Base-by-base conservation (phyloP, 2,888 invertebrate species). In the Anarsia innoxiella region DNA sequence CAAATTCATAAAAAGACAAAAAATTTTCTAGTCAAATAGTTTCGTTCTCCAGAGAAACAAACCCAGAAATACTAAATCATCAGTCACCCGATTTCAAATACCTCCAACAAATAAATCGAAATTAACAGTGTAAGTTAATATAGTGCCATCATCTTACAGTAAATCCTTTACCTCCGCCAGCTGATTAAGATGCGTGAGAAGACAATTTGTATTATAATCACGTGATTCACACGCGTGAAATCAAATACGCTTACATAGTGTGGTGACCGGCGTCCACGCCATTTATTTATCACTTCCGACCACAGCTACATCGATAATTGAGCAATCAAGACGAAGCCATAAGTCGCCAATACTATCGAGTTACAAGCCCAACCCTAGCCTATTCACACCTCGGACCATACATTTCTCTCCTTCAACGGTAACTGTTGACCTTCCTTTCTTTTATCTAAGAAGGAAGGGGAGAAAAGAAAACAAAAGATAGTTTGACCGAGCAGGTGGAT, bases 241-340 rank as follows among this genome's bases (percentile, higher is more conserved):
- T 26, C 12, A 15, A 15, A 33, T 15, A 26, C 33, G 13, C 15
- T 11, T 3, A 23, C 6, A n/a, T 15, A 15, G 19, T 6, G 16
- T n/a, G 12, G 15, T 28, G 23, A 19, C 13, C 13, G 1, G 36
- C 40, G 48, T 51, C 46, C 48, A 42, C 46, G 41, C 51, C 53
- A n/a, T n/a, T 53, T 76, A 75, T 80, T 80, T 80, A 82, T 74
- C 62, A 67, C 71, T 79, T 80, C 82, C 82, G 71, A 62, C 55
- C 48, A 53, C 44, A 56, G 59, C 70, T 70, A 71, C 76, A 72
- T 64, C 59, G 46, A 65, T 78, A 77, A 83, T 83, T 78, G 80
- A 83, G 79, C 68, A 68, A 74, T 83, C 82, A 79, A 65, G 55
- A 50, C 56, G 51, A 52, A 51, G 55, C 68, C 61, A 72, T 76